Evolutionary conservation across 2,113 vertebrate genomes (phyloP), one percentile per base, ranked within the genome.

Genomic region (Cyanoderma ruficeps): DNA sequence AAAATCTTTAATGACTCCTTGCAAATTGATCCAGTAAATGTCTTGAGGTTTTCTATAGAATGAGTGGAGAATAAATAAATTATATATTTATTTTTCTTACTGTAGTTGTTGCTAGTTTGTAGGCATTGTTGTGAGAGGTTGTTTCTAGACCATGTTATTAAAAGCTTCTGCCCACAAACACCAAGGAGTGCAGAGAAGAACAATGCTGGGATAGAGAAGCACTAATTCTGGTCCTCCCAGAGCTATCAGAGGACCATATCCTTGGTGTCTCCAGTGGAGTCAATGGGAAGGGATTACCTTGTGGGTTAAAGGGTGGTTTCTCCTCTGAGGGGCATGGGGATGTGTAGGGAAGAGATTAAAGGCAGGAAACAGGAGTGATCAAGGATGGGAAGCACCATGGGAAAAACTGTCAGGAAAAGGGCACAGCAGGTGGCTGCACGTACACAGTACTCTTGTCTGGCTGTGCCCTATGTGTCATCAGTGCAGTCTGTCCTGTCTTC

Each of bases 181-280:
- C 24, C 13, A 37, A 19, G 33, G 20, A 91, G 13, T 15, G n/a
- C 28, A 28, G n/a, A 81, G 33, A 69, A 33, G 60, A 52, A 24
- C 6, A 2, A 0, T 24, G 18, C 10, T 2, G 16, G 19, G 10
- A 6, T 14, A 64, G 59, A 65, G 42, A 11, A 85, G 25, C 14
- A 6, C 15, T 60, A n/a, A 18, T 13, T 27, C 5, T 39, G 11
- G 16, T 85, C 8, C 9, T 93, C 11, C 14, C 33, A 53, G 61
- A 70, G 15, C 10, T 75, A 1, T 20, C 9, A 1, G n/a, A 75
- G 53, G 16, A 18, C 28, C 17, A 4, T 1, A 59, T 16, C 23
- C 18, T 24, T 5, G 3, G 5, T 59, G 4, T 50, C 50, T 39
- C 33, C 44, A 3, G 0, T 3, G 1, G 12, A 41, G 52, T 27